These are phyloP conservation scores for Diplazon laetatorius DNA, from an alignment of 2,888 invertebrate species.

Conservation along the genomic window DNA sequence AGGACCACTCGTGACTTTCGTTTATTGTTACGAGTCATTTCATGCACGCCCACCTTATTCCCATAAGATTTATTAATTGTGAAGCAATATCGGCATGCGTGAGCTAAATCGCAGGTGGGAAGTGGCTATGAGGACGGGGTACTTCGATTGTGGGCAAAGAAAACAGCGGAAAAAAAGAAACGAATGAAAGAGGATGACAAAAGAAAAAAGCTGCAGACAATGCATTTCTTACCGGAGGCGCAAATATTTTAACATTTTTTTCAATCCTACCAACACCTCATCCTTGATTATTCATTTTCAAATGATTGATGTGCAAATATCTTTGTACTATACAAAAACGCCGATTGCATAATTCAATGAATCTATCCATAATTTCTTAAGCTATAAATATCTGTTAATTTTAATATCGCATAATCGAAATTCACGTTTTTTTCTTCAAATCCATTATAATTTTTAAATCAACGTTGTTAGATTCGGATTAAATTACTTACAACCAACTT, in stretches of 20 bases:
- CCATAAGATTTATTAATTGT: conserved; percentile 12
- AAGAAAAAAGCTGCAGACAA: not conserved
- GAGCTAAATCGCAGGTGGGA: conserved; percentile 14
- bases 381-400: not conserved
- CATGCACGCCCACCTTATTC: conserved; percentile 14
- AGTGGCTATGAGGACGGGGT: conserved; percentile 34
- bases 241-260: conserved; percentile 24
- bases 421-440: no score
- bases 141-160: conserved; percentile 36
- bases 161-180: conserved; percentile 1
- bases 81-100: conserved; percentile 1
- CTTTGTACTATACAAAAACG: not conserved
- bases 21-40: conserved; percentile 29
- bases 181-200: conserved; percentile 11
- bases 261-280: not conserved
- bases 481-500: no score
- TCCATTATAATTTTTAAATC: no score
- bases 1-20: conserved; percentile 46
- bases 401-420: not conserved
- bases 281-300: conserved; percentile 22
- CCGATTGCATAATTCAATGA: not conserved
- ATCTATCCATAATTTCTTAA: not conserved
- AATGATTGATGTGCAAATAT: conserved; percentile 30
- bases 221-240: not conserved
- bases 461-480: no score